A percentile compares a stretch with the other conserved stretches of the same genome.
Conservation (phyloP, 2,113 vertebrate genomes). For the Helogale parvula region DNA sequence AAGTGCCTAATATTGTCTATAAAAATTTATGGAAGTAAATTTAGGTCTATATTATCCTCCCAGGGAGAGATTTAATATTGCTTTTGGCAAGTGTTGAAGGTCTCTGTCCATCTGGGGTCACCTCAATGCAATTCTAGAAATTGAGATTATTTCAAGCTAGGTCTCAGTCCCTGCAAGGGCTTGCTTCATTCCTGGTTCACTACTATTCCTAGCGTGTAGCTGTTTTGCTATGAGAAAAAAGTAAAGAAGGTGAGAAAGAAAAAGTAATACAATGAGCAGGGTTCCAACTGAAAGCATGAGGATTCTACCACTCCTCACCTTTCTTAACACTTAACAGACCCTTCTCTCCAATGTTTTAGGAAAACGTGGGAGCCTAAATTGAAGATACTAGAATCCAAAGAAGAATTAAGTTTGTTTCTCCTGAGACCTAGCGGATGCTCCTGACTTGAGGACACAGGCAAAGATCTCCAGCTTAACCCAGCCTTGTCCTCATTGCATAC, state of each 20-base stretch:
- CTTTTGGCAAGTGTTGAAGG: background rate
- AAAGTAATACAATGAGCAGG: background rate
- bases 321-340: conserved; percentile 12
- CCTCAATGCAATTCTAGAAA: background rate
- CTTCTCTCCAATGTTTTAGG: background rate
- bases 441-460: background rate
- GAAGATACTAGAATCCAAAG: background rate
- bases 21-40: background rate
- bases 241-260: background rate
- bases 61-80: background rate
- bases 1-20: background rate
- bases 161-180: background rate
- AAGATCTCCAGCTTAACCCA: background rate
- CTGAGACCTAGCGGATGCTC: background rate
- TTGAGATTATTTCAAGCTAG: background rate
- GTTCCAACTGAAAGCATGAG: background rate
- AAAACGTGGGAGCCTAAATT: background rate
- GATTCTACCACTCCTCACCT: background rate
- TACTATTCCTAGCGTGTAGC: background rate
- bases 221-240: background rate
- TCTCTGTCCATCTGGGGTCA: background rate
- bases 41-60: background rate
- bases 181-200: background rate
- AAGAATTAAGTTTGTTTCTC: conserved; percentile 33
- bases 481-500: background rate